Evolutionary conservation across 2,888 invertebrate species (phyloP).

Genomic region (Harmothoe impar): DNA sequence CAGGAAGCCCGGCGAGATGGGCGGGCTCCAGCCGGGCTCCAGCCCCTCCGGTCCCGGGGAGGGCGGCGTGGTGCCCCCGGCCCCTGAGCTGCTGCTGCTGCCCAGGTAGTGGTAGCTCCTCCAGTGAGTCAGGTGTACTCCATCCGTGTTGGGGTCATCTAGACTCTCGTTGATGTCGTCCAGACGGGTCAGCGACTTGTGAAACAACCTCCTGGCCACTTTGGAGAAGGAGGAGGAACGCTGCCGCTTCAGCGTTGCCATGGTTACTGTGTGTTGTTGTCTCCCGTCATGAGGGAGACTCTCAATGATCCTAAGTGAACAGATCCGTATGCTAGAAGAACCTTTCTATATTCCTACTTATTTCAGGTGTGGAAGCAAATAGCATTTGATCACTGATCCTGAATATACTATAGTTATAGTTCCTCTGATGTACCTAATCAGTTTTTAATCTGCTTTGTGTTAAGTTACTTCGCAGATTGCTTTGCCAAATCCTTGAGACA

Average conservation of each 20-base stretch:
- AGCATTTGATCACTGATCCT: no score
- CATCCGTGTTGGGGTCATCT: not conserved
- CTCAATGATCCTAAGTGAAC: no score
- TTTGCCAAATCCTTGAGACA: no score
- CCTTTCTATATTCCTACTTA: no score
- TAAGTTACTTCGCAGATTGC: no score
- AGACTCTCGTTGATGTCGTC: slow-evolving; percentile 47
- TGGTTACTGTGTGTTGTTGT: not conserved
- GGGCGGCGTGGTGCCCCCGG: not conserved
- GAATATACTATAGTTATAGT: no score
- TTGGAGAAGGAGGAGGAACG: slow-evolving; percentile 54
- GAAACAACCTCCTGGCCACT: slow-evolving; percentile 39
- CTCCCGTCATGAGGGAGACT: no score
- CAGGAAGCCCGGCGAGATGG: slow-evolving; percentile 25
- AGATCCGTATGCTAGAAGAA: no score
- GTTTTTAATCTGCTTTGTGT: no score
- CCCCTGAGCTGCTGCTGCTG: not conserved
- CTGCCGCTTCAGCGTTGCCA: slow-evolving; percentile 35
- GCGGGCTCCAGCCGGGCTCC: not conserved
- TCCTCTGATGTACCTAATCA: no score
- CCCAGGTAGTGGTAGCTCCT: slow-evolving; percentile 57
- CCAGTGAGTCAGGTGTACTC: slow-evolving; percentile 56
- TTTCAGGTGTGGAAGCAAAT: no score
- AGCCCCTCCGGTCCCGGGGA: not conserved
- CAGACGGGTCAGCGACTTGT: slow-evolving; percentile 50